Conservation (phyloP, 1,140 invertebrate genomes). For the Laupala kohalensis region DNA sequence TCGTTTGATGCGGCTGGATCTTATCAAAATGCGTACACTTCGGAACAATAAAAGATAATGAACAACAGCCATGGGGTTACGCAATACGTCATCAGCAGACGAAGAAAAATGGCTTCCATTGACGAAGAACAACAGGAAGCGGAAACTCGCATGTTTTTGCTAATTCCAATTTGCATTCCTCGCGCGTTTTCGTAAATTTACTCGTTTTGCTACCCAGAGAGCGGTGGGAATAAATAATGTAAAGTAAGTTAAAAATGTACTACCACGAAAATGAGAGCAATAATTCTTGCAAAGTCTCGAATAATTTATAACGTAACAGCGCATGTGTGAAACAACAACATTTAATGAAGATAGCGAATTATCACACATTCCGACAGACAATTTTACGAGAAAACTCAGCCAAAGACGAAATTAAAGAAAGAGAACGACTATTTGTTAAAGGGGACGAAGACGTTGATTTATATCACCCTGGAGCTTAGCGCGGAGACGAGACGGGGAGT, state of each 20-base stretch:
- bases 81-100: too few relatives aligned
- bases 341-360: background rate
- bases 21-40: background rate
- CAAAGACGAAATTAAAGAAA: background rate
- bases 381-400: background rate
- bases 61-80: background rate
- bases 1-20: background rate
- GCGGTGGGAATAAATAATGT: background rate
- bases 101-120: too few relatives aligned
- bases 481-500: background rate
- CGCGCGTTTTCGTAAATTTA: background rate
- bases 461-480: background rate
- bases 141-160: background rate
- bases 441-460: background rate
- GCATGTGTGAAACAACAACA: background rate
- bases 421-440: background rate
- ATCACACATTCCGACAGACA: background rate
- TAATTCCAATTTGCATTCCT: background rate
- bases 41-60: background rate
- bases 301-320: background rate
- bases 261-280: background rate
- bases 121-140: too few relatives aligned
- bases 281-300: background rate
- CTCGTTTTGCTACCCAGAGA: background rate
- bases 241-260: background rate